Percentiles rank a stretch among this genome's conserved stretches.
phyloP scores from a whole-genome alignment of 1,140 invertebrate genomes.

The Macrotrachela quadricornifera region DNA sequence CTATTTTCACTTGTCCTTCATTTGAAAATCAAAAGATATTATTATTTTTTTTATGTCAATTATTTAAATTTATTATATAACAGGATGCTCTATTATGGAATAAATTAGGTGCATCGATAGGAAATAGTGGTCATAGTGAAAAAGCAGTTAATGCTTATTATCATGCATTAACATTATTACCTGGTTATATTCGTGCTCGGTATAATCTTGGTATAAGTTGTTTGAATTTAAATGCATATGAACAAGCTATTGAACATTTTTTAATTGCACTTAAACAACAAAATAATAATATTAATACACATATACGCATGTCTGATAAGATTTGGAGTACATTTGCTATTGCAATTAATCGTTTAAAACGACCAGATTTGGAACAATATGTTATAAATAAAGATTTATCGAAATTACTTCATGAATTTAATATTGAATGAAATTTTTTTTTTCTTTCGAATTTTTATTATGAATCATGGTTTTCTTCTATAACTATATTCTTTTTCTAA shows the following conservation, averaged over 20 bases:
- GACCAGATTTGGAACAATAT: no score
- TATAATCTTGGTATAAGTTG: slow-evolving; percentile 95
- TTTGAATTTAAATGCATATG: slow-evolving; percentile 78
- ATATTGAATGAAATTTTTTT: no score
- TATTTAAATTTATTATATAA: no score
- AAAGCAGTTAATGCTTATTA: slow-evolving; percentile 89
- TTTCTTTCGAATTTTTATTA: no score
- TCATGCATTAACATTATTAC: slow-evolving; percentile 63
- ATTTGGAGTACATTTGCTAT: slow-evolving; percentile 66
- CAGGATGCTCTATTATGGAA: slow-evolving; percentile 84
- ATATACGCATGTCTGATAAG: slow-evolving; percentile 52
- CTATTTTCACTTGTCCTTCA: no score
- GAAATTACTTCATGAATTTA: no score
- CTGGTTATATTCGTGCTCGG: slow-evolving; percentile 80
- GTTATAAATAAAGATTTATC: no score
- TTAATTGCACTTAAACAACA: slow-evolving; percentile 60
- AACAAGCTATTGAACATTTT: slow-evolving; percentile 83
- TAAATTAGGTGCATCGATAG: slow-evolving; percentile 77
- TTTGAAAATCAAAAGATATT: no score
- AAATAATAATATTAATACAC: slow-evolving; percentile 23
- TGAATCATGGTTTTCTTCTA: no score
- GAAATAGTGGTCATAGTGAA: slow-evolving; percentile 79
- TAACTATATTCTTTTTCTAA: no score
- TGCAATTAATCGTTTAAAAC: no score
- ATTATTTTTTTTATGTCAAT: no score